These are phyloP conservation scores for Cephalotes varians DNA, from an alignment of 2,888 invertebrate species.

Conservation along the genomic window DNA sequence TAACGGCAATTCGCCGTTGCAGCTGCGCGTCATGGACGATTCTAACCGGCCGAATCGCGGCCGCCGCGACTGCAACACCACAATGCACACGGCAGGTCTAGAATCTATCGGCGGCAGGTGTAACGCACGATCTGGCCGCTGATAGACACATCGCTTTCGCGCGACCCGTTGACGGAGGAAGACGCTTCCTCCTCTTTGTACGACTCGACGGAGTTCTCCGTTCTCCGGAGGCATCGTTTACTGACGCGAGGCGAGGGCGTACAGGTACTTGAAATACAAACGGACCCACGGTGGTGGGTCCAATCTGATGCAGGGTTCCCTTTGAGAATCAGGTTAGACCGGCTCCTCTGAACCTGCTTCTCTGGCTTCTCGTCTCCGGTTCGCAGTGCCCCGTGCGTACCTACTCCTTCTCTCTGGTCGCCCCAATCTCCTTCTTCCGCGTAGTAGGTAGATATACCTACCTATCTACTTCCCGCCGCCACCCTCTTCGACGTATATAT, in stretches of 20 bases:
- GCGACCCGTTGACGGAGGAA: slow-evolving; percentile 34
- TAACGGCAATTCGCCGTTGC: slow-evolving; percentile 27
- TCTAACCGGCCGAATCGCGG: not conserved
- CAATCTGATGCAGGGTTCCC: slow-evolving; percentile 84
- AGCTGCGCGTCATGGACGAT: slow-evolving; percentile 18
- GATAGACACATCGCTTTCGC: slow-evolving; percentile 40
- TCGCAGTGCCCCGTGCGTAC: slow-evolving; percentile 74
- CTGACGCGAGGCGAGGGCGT: slow-evolving; percentile 83
- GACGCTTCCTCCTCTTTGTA: slow-evolving; percentile 62
- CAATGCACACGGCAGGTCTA: slow-evolving; percentile 51
- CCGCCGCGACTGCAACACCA: slow-evolving; percentile 37
- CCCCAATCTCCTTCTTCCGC: slow-evolving; percentile 81
- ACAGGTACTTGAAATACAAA: slow-evolving; percentile 85
- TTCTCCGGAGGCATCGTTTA: slow-evolving; percentile 77
- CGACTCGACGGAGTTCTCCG: slow-evolving; percentile 72
- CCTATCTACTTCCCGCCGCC: slow-evolving; percentile 75
- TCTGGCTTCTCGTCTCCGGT: slow-evolving; percentile 79
- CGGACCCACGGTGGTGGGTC: slow-evolving; percentile 84
- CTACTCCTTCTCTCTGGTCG: slow-evolving; percentile 76
- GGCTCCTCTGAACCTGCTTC: slow-evolving; percentile 84
- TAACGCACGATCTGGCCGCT: slow-evolving; percentile 25
- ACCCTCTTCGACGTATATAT: slow-evolving; percentile 61
- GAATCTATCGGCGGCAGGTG: slow-evolving; percentile 39
- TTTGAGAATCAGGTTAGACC: slow-evolving; percentile 86
- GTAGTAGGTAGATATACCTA: slow-evolving; percentile 80